phyloP scores from a whole-genome alignment of 2,888 invertebrate genomes.

The Lochmaea capreae region DNA sequence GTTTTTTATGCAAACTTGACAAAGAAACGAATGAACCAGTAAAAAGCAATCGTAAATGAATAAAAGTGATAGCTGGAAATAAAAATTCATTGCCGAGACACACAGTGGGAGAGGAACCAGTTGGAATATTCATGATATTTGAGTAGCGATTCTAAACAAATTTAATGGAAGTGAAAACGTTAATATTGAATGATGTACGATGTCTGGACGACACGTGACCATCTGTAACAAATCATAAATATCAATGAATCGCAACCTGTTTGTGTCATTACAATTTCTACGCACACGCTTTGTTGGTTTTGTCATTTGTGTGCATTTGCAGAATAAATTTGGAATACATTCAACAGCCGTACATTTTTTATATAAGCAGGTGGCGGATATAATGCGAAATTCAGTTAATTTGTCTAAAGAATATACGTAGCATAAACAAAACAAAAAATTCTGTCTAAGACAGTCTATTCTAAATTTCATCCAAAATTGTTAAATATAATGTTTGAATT shows the following conservation, averaged over 20 bases:
- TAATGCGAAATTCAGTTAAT: background rate
- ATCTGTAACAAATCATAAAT: slow-evolving; percentile 24
- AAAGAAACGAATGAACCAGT: background rate
- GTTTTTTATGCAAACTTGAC: too few relatives aligned
- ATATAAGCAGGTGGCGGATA: background rate
- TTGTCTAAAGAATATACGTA: too few relatives aligned
- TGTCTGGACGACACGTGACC: slow-evolving; percentile 19
- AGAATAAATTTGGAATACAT: slow-evolving; percentile 5
- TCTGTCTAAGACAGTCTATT: too few relatives aligned
- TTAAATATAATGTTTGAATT: too few relatives aligned
- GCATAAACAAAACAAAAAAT: too few relatives aligned
- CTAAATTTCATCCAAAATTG: too few relatives aligned
- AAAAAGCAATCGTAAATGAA: slow-evolving; percentile 1
- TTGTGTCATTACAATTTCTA: slow-evolving; percentile 11
- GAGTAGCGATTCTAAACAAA: slow-evolving; percentile 3
- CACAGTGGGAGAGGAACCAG: background rate
- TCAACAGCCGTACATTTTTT: background rate
- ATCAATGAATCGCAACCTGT: slow-evolving; percentile 25
- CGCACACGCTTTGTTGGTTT: background rate
- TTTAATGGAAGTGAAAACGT: slow-evolving; percentile 14
- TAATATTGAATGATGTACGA: slow-evolving; percentile 25
- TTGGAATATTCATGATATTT: slow-evolving; percentile 12
- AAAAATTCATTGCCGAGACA: background rate
- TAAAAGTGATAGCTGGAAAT: slow-evolving; percentile 8
- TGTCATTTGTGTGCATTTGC: slow-evolving; percentile 14